Evolutionary conservation across 1,140 invertebrate species (phyloP), one percentile per base, ranked within the genome.

Genomic region (Sinella curviseta): DNA sequence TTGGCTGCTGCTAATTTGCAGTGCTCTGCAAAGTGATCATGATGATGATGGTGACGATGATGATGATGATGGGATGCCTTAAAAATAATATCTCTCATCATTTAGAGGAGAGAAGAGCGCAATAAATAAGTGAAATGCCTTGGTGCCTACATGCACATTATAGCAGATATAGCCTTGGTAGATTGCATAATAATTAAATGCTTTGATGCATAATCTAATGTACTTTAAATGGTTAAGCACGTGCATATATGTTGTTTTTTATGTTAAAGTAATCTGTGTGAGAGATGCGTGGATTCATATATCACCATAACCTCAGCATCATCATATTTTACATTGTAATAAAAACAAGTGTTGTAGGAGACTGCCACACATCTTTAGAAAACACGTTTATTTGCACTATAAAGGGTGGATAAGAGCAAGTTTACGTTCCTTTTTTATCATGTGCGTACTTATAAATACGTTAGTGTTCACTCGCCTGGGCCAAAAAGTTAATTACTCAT

Each of bases 401-500:
- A n/a, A n/a, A n/a, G n/a, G n/a, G n/a, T n/a, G n/a, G n/a, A n/a
- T n/a, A n/a, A n/a, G n/a, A n/a, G n/a, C n/a, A n/a, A n/a, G n/a
- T n/a, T n/a, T n/a, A n/a, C n/a, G n/a, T n/a, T n/a, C n/a, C n/a
- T n/a, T n/a, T n/a, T n/a, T n/a, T n/a, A n/a, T n/a, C n/a, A n/a
- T n/a, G n/a, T n/a, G 39, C 39, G 4, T 48, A 48, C 39, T n/a
- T n/a, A 48, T 8, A 48, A 48, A 48, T 48, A 48, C 39, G 17
- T 48, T 48, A 24, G 3, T 60, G 55, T 60, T 24, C n/a, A 60
- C 55, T 60, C 55, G n/a, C 12, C 14, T 60, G 55, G 55, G 55
- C 55, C 55, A 60, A 60, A 60, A 60, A 60, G 55, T 60, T 60
- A 60, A 60, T 60, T 60, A 60, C 55, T 60, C 55, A n/a, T n/a